Percentiles rank a stretch among this genome's conserved stretches.
phyloP scores from a whole-genome alignment of 2,113 vertebrate genomes.

The Telmatochromis sp. region DNA sequence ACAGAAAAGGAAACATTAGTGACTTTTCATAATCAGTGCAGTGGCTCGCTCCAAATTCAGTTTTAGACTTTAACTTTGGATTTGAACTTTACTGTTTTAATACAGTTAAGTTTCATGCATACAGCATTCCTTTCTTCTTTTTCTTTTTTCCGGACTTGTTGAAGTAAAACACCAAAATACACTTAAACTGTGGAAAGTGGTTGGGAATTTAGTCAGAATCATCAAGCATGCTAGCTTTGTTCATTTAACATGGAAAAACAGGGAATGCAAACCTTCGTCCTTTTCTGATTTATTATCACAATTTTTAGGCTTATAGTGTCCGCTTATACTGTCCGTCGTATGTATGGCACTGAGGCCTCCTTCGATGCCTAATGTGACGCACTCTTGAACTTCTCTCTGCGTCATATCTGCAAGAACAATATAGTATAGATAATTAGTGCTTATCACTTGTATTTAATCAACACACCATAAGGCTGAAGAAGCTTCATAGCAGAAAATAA shows the following conservation, averaged over 20 bases:
- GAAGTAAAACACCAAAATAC: neutral
- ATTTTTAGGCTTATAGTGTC: accelerated
- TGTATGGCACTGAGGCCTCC: accelerated
- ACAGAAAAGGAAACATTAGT: neutral
- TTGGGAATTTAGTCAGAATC: neutral
- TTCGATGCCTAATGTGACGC: constrained; percentile 63
- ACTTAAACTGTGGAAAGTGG: neutral
- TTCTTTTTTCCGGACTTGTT: neutral
- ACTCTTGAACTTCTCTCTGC: constrained; percentile 61
- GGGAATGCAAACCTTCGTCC: constrained; percentile 46
- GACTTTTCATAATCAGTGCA: neutral
- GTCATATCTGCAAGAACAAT: constrained; percentile 67
- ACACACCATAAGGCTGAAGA: neutral
- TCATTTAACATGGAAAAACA: neutral
- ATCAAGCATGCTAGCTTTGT: neutral
- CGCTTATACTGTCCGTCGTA: accelerated
- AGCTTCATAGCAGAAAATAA: neutral
- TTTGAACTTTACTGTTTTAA: neutral
- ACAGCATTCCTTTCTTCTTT: neutral
- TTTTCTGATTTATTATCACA: constrained; percentile 9
- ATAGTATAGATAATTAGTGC: neutral
- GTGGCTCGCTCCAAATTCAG: neutral
- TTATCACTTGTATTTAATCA: neutral
- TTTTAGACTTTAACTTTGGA: neutral
- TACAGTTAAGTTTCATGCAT: neutral